These are phyloP conservation scores for Chlorocebus sabaeus DNA, from an alignment of 2,113 vertebrate genomes.

Conservation along the genomic window DNA sequence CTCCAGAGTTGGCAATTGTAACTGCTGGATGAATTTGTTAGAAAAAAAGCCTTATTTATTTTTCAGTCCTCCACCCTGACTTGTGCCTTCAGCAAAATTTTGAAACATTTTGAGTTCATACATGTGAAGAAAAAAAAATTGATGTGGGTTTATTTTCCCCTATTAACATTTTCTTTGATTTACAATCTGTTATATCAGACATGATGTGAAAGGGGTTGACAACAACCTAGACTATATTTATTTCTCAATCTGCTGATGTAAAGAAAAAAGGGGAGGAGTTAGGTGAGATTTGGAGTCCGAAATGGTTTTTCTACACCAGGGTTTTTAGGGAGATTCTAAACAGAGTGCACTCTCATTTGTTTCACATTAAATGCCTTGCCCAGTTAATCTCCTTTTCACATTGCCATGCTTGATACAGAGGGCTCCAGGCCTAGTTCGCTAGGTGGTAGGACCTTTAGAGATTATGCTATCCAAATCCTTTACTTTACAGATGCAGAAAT, in stretches of 20 bases:
- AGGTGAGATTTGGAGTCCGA: neutral
- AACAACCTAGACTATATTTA: neutral
- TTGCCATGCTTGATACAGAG: neutral
- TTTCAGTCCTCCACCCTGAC: neutral
- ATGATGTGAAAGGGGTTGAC: neutral
- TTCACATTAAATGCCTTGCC: neutral
- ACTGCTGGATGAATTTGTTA: neutral
- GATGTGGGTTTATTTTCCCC: neutral
- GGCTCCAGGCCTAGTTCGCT: neutral
- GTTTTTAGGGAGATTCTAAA: neutral
- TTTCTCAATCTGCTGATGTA: neutral
- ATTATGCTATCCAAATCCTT: neutral
- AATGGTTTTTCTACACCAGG: neutral
- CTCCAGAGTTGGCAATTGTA: neutral
- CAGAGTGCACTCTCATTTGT: neutral
- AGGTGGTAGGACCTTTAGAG: neutral
- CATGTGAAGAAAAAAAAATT: neutral
- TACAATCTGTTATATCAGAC: neutral
- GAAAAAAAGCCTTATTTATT: neutral
- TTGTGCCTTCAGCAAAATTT: neutral
- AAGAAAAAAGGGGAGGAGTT: neutral
- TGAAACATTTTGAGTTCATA: neutral
- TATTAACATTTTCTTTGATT: slow-evolving; percentile 5
- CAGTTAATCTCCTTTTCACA: neutral
- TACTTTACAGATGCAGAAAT: neutral